Percentiles rank a stretch among this genome's conserved stretches.
These are phyloP conservation scores for Ophioderma brevispina DNA, from an alignment of 35 echinoderm and acorn worm species.

Conservation along the genomic window DNA sequence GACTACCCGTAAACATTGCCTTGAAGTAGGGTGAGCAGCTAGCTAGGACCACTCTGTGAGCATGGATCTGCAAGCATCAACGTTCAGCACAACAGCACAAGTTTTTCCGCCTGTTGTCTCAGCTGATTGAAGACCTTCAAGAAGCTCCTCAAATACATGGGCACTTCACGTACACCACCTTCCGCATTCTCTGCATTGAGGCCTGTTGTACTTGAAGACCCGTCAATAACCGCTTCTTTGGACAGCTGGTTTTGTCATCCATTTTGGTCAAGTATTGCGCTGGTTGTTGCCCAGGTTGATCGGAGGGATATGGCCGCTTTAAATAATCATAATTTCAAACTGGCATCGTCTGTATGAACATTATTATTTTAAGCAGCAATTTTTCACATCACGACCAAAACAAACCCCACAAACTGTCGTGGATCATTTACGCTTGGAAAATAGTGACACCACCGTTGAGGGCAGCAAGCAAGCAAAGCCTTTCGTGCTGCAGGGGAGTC, in stretches of 20 bases:
- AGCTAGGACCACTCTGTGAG: slow-evolving; percentile 76
- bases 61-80: slow-evolving; percentile 63
- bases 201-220: not conserved
- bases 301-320: too few species aligned
- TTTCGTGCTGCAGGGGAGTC: too few species aligned
- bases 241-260: not conserved
- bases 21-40: slow-evolving; percentile 91
- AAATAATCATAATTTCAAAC: too few species aligned
- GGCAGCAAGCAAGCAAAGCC: too few species aligned
- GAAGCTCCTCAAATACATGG: slow-evolving; percentile 1
- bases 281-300: too few species aligned
- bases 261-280: not conserved
- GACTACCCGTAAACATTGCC: slow-evolving; percentile 91
- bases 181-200: not conserved
- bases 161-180: slow-evolving; percentile 15
- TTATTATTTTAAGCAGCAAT: too few species aligned
- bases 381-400: too few species aligned
- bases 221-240: not conserved
- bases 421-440: too few species aligned
- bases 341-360: too few species aligned
- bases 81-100: slow-evolving; percentile 78
- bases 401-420: too few species aligned
- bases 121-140: slow-evolving; percentile 18
- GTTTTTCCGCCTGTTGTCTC: slow-evolving; percentile 63
- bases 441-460: too few species aligned